A percentile compares a stretch with the other conserved stretches of the same genome.
phyloP scores from a whole-genome alignment of 2,888 invertebrate species.

The Drosophila quinaria region DNA sequence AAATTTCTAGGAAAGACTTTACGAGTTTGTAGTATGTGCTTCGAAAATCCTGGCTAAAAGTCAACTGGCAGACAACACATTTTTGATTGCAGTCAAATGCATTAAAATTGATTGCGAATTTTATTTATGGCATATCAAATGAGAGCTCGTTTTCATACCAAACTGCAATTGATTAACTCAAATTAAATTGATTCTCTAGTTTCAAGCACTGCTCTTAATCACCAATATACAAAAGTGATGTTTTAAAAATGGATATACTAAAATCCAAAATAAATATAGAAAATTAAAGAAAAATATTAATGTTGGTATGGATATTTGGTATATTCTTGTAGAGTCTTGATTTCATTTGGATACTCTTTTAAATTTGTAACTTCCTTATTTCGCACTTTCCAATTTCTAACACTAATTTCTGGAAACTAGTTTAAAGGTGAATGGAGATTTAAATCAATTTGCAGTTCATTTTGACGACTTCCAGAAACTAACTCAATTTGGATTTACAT shows the following conservation, averaged over 20 bases:
- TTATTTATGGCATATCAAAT: conserved; percentile 21
- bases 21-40: conserved; percentile 7
- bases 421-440: neutral
- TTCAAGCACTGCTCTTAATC: conserved; percentile 4
- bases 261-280: neutral
- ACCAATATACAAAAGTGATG: neutral
- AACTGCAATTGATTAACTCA: conserved; percentile 20
- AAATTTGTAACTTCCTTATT: too few relatives aligned
- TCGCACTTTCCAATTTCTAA: too few relatives aligned
- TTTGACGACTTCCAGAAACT: neutral
- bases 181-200: conserved; percentile 10
- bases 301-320: neutral
- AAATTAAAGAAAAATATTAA: neutral
- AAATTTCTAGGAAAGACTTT: conserved; percentile 47
- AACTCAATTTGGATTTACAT: conserved; percentile 33
- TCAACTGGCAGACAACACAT: conserved; percentile 57
- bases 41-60: conserved; percentile 45
- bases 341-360: too few relatives aligned
- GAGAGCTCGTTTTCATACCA: neutral
- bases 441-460: neutral
- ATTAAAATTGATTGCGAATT: conserved; percentile 71
- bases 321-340: too few relatives aligned
- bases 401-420: too few relatives aligned
- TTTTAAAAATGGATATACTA: neutral
- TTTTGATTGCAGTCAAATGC: conserved; percentile 77